These are phyloP conservation scores for Ethmia dodecea DNA, from an alignment of 2,888 invertebrate species.

Conservation along the genomic window DNA sequence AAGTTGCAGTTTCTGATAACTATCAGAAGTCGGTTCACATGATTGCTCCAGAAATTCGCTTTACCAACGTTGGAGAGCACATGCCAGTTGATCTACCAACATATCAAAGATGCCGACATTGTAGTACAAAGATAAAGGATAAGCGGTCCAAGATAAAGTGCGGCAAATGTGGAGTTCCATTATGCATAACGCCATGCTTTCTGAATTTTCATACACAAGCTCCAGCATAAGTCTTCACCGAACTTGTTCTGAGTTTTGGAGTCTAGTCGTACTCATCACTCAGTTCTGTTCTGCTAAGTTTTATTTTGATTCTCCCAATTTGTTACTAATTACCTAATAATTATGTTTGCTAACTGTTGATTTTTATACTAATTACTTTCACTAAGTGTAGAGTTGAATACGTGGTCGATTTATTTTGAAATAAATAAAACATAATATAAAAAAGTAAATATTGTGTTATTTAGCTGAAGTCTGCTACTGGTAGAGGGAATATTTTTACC, in stretches of 20 bases:
- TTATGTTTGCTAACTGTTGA: neutral
- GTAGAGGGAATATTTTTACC: constrained; percentile 10
- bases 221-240: no score
- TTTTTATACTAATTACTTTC: neutral
- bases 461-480: neutral
- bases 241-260: no score
- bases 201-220: neutral
- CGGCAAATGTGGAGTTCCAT: constrained; percentile 7
- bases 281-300: neutral
- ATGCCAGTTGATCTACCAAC: constrained; percentile 10
- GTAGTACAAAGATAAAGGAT: constrained; percentile 13
- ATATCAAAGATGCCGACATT: constrained; percentile 9
- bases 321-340: neutral
- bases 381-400: no score
- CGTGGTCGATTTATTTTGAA: no score
- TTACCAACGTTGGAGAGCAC: constrained; percentile 10
- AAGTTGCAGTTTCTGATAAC: constrained; percentile 15
- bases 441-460: neutral
- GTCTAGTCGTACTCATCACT: no score
- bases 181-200: constrained; percentile 3
- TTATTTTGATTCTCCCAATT: neutral
- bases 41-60: constrained; percentile 8
- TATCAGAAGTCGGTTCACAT: constrained; percentile 13
- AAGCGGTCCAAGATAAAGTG: constrained; percentile 9
- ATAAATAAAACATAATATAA: no score